Percentiles rank a stretch among this genome's conserved stretches.
phyloP scores from a whole-genome alignment of 2,888 invertebrate species.

The Sisyra nigra region DNA sequence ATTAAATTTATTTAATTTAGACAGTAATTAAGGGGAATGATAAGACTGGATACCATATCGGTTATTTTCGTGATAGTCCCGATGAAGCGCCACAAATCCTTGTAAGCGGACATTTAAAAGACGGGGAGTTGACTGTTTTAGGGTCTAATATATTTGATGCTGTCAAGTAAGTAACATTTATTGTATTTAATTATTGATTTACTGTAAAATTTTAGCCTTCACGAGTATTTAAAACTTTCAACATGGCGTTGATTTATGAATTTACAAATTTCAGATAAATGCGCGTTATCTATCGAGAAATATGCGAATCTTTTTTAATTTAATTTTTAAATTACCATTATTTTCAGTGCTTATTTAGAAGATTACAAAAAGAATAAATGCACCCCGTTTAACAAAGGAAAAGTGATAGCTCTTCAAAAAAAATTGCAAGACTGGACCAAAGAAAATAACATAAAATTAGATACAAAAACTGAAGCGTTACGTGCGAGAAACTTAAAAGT shows the following conservation, averaged over 20 bases:
- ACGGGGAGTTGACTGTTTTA: slow-evolving; percentile 50
- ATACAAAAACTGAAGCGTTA: slow-evolving; percentile 38
- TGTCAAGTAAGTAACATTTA: slow-evolving; percentile 40
- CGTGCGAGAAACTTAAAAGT: slow-evolving; percentile 41
- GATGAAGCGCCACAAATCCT: slow-evolving; percentile 57
- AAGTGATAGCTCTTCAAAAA: slow-evolving; percentile 40
- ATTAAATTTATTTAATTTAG: slow-evolving; percentile 21
- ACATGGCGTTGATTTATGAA: not conserved
- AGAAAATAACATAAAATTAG: slow-evolving; percentile 38
- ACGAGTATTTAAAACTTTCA: not conserved
- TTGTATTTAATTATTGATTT: slow-evolving; percentile 15
- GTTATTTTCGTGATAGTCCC: slow-evolving; percentile 79
- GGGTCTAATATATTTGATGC: slow-evolving; percentile 71
- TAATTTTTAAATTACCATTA: slow-evolving; percentile 9
- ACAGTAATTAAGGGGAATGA: slow-evolving; percentile 55
- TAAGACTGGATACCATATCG: slow-evolving; percentile 63
- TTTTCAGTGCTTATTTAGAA: slow-evolving; percentile 35
- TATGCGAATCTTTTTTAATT: too few species aligned
- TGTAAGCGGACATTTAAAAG: slow-evolving; percentile 49
- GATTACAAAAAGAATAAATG: slow-evolving; percentile 32
- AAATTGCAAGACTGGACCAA: slow-evolving; percentile 45
- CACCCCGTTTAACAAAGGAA: slow-evolving; percentile 45
- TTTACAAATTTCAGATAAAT: too few species aligned
- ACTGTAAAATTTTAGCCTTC: not conserved
- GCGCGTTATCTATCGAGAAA: too few species aligned